Evolutionary conservation across 2,888 invertebrate species (phyloP).

Genomic region (Diloba caeruleocephala): DNA sequence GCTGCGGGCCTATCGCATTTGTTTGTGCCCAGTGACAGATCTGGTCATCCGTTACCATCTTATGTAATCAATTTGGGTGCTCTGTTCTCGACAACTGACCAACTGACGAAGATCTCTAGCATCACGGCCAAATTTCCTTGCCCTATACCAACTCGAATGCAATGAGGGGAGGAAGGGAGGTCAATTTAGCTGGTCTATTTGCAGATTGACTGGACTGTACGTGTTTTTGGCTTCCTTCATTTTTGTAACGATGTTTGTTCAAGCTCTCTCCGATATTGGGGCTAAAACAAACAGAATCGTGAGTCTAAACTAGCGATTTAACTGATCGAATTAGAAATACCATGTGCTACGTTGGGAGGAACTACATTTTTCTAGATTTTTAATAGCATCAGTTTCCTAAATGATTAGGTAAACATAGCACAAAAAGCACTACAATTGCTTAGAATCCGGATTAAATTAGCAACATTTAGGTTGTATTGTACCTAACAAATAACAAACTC

Average conservation of each 20-base stretch:
- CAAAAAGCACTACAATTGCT: no score
- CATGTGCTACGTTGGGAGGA: conserved; percentile 1
- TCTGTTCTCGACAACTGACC: conserved; percentile 45
- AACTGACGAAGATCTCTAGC: conserved; percentile 22
- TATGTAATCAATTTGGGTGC: conserved; percentile 60
- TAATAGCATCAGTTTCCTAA: no score
- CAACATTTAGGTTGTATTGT: no score
- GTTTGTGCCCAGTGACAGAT: conserved; percentile 57
- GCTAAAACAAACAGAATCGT: conserved; percentile 46
- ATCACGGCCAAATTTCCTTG: not conserved
- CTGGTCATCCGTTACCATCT: conserved; percentile 57
- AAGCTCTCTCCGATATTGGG: conserved; percentile 48
- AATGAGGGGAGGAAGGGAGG: conserved; percentile 10
- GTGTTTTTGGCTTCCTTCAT: conserved; percentile 58
- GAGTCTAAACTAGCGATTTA: conserved; percentile 29
- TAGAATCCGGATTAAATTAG: no score
- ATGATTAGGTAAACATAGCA: no score
- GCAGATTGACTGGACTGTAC: conserved; percentile 48
- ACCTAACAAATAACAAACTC: no score
- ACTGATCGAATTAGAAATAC: conserved; percentile 42
- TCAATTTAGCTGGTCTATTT: conserved; percentile 40
- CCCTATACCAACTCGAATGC: not conserved
- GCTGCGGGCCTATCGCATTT: conserved; percentile 46
- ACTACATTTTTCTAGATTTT: not conserved
- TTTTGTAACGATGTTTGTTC: conserved; percentile 57